Conservation (phyloP, 1,140 invertebrate genomes). For the Ylistrum balloti region DNA sequence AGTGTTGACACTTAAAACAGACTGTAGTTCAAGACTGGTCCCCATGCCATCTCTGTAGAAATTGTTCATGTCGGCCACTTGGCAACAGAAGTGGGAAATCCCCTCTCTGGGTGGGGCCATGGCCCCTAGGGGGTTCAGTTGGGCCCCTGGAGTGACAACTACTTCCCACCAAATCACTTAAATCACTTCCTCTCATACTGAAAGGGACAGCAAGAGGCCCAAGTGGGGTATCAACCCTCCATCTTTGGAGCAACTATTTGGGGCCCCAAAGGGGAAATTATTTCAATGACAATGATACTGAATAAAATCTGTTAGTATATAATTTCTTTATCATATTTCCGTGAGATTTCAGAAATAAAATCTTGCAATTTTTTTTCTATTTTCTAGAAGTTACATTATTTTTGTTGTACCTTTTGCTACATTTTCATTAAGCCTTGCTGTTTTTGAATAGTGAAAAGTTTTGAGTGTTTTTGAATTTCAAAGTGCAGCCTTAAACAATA, state of each 20-base stretch:
- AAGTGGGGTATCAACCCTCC: neutral
- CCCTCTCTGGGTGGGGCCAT: conserved; percentile 10
- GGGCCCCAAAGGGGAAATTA: conserved; percentile 1
- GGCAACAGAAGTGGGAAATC: neutral
- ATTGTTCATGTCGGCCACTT: neutral
- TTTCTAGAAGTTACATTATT: too few relatives aligned
- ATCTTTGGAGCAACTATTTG: neutral
- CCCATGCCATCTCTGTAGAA: neutral
- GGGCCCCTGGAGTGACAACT: neutral
- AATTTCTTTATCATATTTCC: too few relatives aligned
- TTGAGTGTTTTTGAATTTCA: too few relatives aligned
- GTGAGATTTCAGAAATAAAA: too few relatives aligned
- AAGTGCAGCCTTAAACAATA: too few relatives aligned
- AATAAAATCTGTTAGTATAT: too few relatives aligned
- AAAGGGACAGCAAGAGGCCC: conserved; percentile 7
- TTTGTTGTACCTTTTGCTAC: too few relatives aligned
- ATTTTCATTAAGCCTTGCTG: too few relatives aligned
- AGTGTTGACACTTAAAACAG: conserved; percentile 1
- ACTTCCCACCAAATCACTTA: conserved; percentile 34
- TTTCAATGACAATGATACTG: too few relatives aligned
- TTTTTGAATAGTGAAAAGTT: too few relatives aligned
- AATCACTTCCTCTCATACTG: neutral
- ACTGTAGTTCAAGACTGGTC: neutral
- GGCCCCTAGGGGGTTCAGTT: neutral
- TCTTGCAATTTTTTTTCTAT: too few relatives aligned